Conservation (phyloP, 2,888 invertebrate species). For the Cecidostiba fungosa region DNA sequence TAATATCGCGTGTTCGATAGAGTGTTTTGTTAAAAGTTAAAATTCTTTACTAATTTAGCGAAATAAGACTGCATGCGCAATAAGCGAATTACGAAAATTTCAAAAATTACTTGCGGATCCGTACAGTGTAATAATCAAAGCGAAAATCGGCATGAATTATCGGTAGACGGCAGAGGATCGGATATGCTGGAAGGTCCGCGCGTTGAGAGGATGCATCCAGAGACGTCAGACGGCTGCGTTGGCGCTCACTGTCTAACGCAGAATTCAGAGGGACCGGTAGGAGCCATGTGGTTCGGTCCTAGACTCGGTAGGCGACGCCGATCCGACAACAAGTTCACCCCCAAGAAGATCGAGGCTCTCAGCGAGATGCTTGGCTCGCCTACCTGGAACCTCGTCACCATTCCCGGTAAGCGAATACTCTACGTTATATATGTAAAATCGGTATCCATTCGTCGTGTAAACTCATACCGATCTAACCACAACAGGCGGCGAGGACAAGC, state of each 20-base stretch:
- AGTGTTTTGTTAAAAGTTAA: no score
- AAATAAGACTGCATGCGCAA: no score
- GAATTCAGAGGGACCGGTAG: conserved; percentile 70
- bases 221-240: conserved; percentile 66
- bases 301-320: conserved; percentile 82
- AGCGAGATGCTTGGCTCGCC: conserved; percentile 78
- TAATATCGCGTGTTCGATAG: no score
- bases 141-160: neutral
- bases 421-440: neutral
- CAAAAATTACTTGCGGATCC: no score
- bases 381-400: conserved; percentile 78
- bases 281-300: conserved; percentile 82
- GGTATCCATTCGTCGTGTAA: no score
- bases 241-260: conserved; percentile 72
- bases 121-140: neutral
- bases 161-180: conserved; percentile 30
- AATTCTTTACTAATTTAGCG: no score
- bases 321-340: conserved; percentile 73
- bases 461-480: neutral
- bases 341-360: conserved; percentile 75
- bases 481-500: conserved; percentile 68
- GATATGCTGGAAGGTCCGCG: conserved; percentile 59
- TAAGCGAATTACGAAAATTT: no score
- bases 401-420: conserved; percentile 73
- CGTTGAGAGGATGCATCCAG: conserved; percentile 64